These are phyloP conservation scores for Drosophila biarmipes DNA, from an alignment of 1,140 invertebrate species.

Conservation along the genomic window DNA sequence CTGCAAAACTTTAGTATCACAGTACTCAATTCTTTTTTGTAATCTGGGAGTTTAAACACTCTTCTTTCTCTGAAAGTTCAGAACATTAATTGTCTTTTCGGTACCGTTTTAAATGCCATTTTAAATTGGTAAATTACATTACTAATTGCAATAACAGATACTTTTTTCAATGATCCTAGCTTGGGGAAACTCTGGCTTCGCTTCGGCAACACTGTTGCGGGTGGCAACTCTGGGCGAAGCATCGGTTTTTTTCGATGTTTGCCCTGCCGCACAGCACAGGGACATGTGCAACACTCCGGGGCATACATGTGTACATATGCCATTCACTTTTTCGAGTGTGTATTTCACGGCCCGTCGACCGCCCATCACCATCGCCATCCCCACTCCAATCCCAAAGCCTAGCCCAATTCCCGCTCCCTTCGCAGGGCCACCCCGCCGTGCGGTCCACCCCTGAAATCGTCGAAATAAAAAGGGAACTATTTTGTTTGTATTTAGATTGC, in stretches of 20 bases:
- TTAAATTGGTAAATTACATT: no score
- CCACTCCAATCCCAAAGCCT: neutral
- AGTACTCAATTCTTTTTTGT: no score
- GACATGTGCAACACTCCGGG: conserved; percentile 84
- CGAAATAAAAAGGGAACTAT: conserved; percentile 57
- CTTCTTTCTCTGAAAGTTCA: no score
- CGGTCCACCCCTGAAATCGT: conserved; percentile 31
- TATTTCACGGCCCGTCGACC: conserved; percentile 76
- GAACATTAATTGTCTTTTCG: no score
- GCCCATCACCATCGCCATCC: conserved; percentile 2
- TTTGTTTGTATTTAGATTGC: conserved; percentile 85
- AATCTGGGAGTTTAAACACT: no score
- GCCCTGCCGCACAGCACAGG: conserved; percentile 77
- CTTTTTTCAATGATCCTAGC: no score
- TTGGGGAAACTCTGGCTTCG: neutral
- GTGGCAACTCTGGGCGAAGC: conserved; percentile 11
- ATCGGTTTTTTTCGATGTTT: conserved; percentile 56
- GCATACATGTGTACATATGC: conserved; percentile 80
- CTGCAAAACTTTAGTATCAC: no score
- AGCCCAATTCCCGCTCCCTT: neutral
- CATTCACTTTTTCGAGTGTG: conserved; percentile 70
- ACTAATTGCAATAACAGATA: no score
- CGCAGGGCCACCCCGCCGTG: conserved; percentile 24
- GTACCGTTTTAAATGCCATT: no score
- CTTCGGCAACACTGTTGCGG: neutral